phyloP scores from a whole-genome alignment of 2,888 invertebrate genomes.

The Pasiphila rectangulata region DNA sequence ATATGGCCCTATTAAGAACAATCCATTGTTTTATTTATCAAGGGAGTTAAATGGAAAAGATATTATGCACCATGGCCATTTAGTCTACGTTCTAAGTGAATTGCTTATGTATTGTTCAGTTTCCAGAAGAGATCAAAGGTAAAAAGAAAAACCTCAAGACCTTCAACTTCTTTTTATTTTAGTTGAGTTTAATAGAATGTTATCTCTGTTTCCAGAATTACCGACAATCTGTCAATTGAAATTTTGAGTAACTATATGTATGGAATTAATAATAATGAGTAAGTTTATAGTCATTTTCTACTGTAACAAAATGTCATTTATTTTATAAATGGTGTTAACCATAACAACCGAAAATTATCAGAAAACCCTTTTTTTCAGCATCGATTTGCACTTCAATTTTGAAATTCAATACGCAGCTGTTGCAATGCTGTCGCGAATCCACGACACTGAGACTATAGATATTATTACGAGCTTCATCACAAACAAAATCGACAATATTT shows the following conservation, averaged over 20 bases:
- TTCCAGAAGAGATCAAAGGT: conserved; percentile 80
- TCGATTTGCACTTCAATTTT: conserved; percentile 50
- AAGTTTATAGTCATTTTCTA: conserved; percentile 28
- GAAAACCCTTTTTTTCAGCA: conserved; percentile 45
- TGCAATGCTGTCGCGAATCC: conserved; percentile 48
- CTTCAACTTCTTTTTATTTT: not conserved
- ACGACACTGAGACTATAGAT: conserved; percentile 41
- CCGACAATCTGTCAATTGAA: conserved; percentile 53
- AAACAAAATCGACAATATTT: conserved; percentile 51
- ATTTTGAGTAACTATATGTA: conserved; percentile 48
- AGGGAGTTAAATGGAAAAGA: conserved; percentile 25
- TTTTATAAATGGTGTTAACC: not conserved
- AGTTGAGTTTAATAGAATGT: not conserved
- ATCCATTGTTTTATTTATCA: conserved; percentile 57
- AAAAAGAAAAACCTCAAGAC: conserved; percentile 9
- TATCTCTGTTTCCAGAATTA: conserved; percentile 51
- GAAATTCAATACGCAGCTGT: conserved; percentile 57
- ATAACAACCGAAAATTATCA: not conserved
- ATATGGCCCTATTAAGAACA: conserved; percentile 55
- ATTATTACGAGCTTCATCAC: conserved; percentile 49
- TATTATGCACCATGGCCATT: conserved; percentile 43
- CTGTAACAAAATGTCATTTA: not conserved
- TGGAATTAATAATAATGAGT: conserved; percentile 41
- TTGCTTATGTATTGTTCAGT: conserved; percentile 73
- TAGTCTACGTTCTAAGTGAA: conserved; percentile 65